These are phyloP conservation scores for Acronicta psi DNA, from an alignment of 2,888 invertebrate species.

Conservation along the genomic window DNA sequence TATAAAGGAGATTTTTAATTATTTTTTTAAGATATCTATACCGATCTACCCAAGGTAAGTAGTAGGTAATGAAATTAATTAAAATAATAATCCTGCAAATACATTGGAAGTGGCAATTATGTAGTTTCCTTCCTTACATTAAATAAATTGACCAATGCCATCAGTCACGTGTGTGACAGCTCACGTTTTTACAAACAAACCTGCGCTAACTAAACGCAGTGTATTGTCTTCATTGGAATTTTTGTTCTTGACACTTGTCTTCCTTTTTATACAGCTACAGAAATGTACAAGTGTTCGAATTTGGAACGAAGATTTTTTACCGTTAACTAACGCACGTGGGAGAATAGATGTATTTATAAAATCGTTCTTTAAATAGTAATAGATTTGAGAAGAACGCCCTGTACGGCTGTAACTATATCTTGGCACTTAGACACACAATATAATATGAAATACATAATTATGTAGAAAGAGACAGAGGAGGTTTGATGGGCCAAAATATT, in stretches of 20 bases:
- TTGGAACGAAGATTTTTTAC: slow-evolving; percentile 9
- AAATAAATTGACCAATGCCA: slow-evolving; percentile 33
- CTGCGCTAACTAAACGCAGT: slow-evolving; percentile 5
- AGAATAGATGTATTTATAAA: background rate
- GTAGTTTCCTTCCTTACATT: slow-evolving; percentile 1
- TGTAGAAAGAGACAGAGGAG: too few species aligned
- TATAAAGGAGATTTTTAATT: too few species aligned
- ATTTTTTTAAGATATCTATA: too few species aligned
- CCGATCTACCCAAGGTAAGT: too few species aligned
- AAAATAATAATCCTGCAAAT: too few species aligned
- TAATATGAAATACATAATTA: too few species aligned
- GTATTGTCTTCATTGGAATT: slow-evolving; percentile 17
- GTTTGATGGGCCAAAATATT: too few species aligned
- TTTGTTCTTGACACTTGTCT: background rate
- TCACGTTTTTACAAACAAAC: slow-evolving; percentile 45
- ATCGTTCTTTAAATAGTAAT: slow-evolving; percentile 12
- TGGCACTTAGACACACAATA: too few species aligned
- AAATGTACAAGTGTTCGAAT: slow-evolving; percentile 19
- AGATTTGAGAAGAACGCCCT: too few species aligned
- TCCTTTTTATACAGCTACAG: background rate
- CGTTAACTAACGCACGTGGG: slow-evolving; percentile 17
- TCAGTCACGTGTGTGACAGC: slow-evolving; percentile 34
- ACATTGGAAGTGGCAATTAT: slow-evolving; percentile 12
- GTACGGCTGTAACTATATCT: too few species aligned
- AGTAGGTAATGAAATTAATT: too few species aligned